Conservation (phyloP, 2,113 vertebrate genomes). For the Phocoena sinus region DNA sequence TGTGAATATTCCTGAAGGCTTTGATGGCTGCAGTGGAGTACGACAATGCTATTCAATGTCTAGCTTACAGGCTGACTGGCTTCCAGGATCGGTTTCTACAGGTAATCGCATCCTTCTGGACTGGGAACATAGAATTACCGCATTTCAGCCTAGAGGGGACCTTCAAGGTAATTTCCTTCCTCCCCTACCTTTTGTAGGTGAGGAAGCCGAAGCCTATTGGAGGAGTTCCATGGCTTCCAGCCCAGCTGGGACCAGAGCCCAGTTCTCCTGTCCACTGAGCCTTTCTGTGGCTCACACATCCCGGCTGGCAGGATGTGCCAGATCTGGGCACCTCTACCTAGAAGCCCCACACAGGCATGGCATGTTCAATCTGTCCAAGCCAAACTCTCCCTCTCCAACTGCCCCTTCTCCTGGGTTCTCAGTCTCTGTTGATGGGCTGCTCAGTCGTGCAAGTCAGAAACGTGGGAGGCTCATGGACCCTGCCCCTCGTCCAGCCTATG, state of each 20-base stretch:
- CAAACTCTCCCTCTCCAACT: background rate
- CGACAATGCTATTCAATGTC: constrained; percentile 22
- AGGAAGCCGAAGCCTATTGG: background rate
- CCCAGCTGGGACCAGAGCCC: background rate
- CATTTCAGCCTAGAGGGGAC: background rate
- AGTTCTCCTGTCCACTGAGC: background rate
- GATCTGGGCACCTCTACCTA: background rate
- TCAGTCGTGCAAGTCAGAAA: background rate
- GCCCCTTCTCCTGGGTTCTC: background rate
- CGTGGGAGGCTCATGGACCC: background rate
- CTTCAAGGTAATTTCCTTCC: background rate
- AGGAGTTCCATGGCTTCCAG: background rate
- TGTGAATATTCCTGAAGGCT: background rate
- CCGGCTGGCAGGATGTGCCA: background rate
- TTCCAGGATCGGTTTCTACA: background rate
- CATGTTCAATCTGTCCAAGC: background rate
- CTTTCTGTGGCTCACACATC: background rate
- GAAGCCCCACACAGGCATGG: background rate
- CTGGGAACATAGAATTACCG: background rate
- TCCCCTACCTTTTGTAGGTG: background rate
- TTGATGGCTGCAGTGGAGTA: background rate
- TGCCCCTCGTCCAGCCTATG: background rate
- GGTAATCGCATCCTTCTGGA: background rate
- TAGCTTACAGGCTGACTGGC: background rate
- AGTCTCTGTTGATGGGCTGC: fast-evolving